These are phyloP conservation scores for Synergus umbraculus DNA, from an alignment of 2,888 invertebrate species.

Conservation along the genomic window DNA sequence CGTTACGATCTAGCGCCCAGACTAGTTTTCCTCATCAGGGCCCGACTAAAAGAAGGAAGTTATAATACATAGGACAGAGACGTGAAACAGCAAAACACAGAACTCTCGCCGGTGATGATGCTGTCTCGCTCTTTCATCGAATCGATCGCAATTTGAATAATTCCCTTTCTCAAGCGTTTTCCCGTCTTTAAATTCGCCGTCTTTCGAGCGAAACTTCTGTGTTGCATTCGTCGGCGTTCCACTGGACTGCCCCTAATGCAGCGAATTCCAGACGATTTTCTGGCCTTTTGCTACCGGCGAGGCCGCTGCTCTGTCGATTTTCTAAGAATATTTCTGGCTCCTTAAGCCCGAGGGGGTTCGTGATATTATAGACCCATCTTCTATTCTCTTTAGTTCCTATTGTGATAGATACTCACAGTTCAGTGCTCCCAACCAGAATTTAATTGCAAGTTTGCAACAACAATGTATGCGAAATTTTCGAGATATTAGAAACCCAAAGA, in stretches of 20 bases:
- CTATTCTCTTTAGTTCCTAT: neutral
- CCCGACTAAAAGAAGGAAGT: too few relatives aligned
- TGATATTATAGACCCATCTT: neutral
- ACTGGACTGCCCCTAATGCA: conserved; percentile 53
- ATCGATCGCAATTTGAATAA: conserved; percentile 65
- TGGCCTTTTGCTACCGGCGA: conserved; percentile 7
- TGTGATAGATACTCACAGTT: neutral
- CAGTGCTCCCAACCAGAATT: neutral
- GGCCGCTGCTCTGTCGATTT: neutral
- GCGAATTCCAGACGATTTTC: conserved; percentile 44
- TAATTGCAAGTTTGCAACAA: too few relatives aligned
- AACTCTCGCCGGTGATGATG: conserved; percentile 47
- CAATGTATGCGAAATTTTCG: too few relatives aligned
- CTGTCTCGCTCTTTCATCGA: neutral
- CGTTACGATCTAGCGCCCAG: too few relatives aligned
- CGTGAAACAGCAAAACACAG: too few relatives aligned
- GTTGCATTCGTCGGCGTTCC: conserved; percentile 45
- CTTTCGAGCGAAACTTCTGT: conserved; percentile 55
- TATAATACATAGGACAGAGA: too few relatives aligned
- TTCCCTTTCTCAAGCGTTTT: conserved; percentile 59
- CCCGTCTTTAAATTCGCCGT: conserved; percentile 33
- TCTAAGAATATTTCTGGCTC: neutral
- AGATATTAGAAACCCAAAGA: too few relatives aligned
- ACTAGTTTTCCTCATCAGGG: too few relatives aligned
- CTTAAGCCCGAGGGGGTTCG: neutral